Percentiles rank a stretch among this genome's conserved stretches.
phyloP scores from a whole-genome alignment of 2,113 vertebrate genomes.

The Siphamia tubifer region DNA sequence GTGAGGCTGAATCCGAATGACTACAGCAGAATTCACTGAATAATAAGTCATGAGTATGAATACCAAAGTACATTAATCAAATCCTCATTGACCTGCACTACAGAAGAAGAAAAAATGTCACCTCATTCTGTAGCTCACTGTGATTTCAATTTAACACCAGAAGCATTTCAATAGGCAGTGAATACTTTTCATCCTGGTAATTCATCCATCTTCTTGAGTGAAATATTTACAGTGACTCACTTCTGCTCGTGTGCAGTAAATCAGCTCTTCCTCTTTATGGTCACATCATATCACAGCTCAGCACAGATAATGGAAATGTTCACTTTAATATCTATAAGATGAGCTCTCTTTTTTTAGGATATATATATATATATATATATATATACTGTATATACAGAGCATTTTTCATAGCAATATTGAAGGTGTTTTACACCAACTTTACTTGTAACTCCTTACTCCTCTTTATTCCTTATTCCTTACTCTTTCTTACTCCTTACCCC shows the following conservation, averaged over 20 bases:
- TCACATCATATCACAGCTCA: neutral
- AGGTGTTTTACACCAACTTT: too few relatives aligned
- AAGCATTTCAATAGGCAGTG: slow-evolving; percentile 16
- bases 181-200: slow-evolving; percentile 18
- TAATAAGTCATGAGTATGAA: slow-evolving; percentile 52
- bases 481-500: too few relatives aligned
- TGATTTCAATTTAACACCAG: slow-evolving; percentile 36
- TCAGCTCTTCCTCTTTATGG: neutral
- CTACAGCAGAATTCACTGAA: slow-evolving; percentile 45
- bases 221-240: slow-evolving; percentile 34
- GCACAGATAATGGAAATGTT: neutral
- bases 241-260: neutral
- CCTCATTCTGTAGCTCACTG: slow-evolving; percentile 8
- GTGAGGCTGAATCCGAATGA: neutral
- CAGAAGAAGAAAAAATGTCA: slow-evolving; percentile 11
- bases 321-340: neutral
- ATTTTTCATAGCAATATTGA: too few relatives aligned
- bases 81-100: slow-evolving; percentile 35
- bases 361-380: too few relatives aligned
- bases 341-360: too few relatives aligned
- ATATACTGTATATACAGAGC: too few relatives aligned
- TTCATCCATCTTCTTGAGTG: slow-evolving; percentile 33
- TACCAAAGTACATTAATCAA: slow-evolving; percentile 51
- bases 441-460: too few relatives aligned
- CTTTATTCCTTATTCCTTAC: too few relatives aligned